Percentiles rank a stretch among this genome's conserved stretches.
phyloP scores from a whole-genome alignment of 2,113 vertebrate genomes.

The Narcine bancroftii region DNA sequence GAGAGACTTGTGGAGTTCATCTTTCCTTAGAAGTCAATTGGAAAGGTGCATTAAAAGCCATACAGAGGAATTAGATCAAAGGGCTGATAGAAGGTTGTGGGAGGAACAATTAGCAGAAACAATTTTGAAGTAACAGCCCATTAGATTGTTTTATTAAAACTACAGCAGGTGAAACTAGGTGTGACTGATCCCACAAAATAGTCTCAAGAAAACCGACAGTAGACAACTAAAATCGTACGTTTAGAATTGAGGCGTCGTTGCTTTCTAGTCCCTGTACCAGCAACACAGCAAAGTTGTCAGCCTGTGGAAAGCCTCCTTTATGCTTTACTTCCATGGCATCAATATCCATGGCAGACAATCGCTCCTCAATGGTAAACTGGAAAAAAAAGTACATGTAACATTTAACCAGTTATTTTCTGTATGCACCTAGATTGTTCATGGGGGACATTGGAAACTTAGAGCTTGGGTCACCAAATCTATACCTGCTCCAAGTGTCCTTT shows the following conservation, averaged over 20 bases:
- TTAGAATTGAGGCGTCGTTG: conserved; percentile 74
- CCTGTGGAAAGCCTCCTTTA: conserved; percentile 67
- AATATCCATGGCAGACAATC: conserved; percentile 77
- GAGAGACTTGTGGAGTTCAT: too few relatives aligned
- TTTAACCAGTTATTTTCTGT: not conserved
- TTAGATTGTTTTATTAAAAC: not conserved
- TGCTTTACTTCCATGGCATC: conserved; percentile 54
- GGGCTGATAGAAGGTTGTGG: too few relatives aligned
- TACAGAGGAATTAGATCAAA: too few relatives aligned
- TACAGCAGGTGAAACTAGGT: not conserved
- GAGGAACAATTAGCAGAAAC: too few relatives aligned
- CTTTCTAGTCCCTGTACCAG: conserved; percentile 91
- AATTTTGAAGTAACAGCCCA: not conserved
- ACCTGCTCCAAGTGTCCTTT: not conserved
- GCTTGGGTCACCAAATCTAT: not conserved
- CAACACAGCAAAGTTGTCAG: conserved; percentile 79
- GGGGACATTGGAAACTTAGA: not conserved
- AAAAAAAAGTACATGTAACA: conserved; percentile 30
- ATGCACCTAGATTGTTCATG: not conserved
- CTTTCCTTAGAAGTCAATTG: too few relatives aligned
- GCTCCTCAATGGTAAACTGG: conserved; percentile 83
- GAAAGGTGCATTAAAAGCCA: too few relatives aligned
- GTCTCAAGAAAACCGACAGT: not conserved
- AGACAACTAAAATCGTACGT: conserved; percentile 61
- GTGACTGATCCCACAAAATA: too few relatives aligned